phyloP scores from a whole-genome alignment of 1,140 invertebrate species.

The Mycetomoellerius zeteki region DNA sequence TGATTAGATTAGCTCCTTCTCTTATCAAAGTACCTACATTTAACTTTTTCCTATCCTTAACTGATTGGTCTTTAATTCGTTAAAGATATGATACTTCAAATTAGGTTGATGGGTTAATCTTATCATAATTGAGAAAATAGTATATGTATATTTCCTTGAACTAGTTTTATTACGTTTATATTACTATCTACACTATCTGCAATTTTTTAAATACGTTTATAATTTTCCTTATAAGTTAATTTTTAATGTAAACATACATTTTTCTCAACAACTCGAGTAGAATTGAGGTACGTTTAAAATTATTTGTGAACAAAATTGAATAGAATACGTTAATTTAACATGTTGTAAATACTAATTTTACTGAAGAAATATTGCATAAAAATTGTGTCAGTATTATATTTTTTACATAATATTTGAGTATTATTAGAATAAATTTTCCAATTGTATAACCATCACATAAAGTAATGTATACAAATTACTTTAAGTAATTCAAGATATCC shows the following conservation, averaged over 20 bases:
- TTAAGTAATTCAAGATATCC: neutral
- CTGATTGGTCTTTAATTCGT: neutral
- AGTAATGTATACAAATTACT: too few relatives aligned
- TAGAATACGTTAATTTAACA: too few relatives aligned
- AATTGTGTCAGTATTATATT: too few relatives aligned
- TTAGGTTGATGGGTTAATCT: neutral
- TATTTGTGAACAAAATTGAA: neutral
- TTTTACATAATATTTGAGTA: too few relatives aligned
- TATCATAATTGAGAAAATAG: conserved; percentile 15
- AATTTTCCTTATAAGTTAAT: neutral
- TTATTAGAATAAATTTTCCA: too few relatives aligned
- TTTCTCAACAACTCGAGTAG: neutral
- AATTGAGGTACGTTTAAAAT: neutral
- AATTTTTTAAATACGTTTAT: neutral
- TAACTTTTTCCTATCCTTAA: neutral
- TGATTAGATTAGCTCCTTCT: conserved; percentile 46
- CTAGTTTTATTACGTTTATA: neutral
- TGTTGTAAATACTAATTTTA: too few relatives aligned
- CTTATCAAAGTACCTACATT: conserved; percentile 27
- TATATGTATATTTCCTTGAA: neutral
- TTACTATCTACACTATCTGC: neutral
- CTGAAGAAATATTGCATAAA: too few relatives aligned
- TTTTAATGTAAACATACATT: neutral
- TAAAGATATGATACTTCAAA: neutral
- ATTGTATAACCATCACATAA: too few relatives aligned